phyloP scores from a whole-genome alignment of 2,888 invertebrate species.

The Leucoma salicis region DNA sequence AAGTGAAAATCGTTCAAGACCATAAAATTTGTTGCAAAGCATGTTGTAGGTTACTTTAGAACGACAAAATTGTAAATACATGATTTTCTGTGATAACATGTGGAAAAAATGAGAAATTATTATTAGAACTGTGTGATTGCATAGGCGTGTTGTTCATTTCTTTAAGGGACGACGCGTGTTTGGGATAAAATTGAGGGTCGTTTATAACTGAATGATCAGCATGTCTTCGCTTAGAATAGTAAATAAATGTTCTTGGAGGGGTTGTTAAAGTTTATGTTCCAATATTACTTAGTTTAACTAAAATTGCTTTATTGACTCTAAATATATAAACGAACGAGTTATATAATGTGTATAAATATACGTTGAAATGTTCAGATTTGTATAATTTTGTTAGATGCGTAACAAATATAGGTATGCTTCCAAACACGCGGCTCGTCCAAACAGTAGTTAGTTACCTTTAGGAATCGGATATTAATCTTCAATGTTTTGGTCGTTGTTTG shows the following conservation, averaged over 20 bases:
- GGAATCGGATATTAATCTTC: slow-evolving; percentile 54
- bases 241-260: slow-evolving; percentile 2
- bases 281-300: slow-evolving; percentile 17
- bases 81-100: slow-evolving; percentile 83
- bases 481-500: slow-evolving; percentile 60
- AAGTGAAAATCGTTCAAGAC: slow-evolving; percentile 52
- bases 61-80: slow-evolving; percentile 83
- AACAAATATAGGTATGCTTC: slow-evolving; percentile 20
- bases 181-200: slow-evolving; percentile 38
- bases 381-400: slow-evolving; percentile 9
- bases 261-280: slow-evolving; percentile 17
- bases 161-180: slow-evolving; percentile 60
- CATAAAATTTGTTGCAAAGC: slow-evolving; percentile 67
- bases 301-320: slow-evolving; percentile 4
- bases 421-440: slow-evolving; percentile 45
- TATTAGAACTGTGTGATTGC: slow-evolving; percentile 81
- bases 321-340: slow-evolving; percentile 3
- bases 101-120: slow-evolving; percentile 70
- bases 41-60: slow-evolving; percentile 74
- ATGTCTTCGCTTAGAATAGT: slow-evolving; percentile 18
- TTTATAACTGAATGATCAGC: slow-evolving; percentile 18
- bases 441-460: slow-evolving; percentile 43
- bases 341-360: slow-evolving; percentile 11
- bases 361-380: slow-evolving; percentile 7
- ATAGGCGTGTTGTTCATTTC: slow-evolving; percentile 73